phyloP scores from a whole-genome alignment of 1,140 invertebrate species.

The Zaprionus kolodkinae region DNA sequence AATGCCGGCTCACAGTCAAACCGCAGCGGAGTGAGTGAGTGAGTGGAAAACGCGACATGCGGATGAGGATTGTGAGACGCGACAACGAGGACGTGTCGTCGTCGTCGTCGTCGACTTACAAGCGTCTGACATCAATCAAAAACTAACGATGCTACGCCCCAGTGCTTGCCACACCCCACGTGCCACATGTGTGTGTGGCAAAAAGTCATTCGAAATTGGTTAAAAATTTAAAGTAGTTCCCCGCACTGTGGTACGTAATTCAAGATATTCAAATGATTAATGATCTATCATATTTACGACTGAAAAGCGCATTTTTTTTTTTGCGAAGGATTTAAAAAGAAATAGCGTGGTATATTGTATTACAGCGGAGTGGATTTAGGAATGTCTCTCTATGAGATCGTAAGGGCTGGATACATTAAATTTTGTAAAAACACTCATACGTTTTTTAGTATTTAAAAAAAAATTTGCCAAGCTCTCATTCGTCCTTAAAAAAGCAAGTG shows the following conservation, averaged over 20 bases:
- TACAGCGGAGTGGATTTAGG: too few species aligned
- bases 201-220: conserved; percentile 79
- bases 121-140: conserved; percentile 77
- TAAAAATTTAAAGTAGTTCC: conserved; percentile 79
- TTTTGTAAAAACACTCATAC: too few species aligned
- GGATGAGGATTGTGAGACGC: conserved; percentile 20
- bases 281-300: neutral
- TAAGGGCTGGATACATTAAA: too few species aligned
- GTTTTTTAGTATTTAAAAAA: too few species aligned
- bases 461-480: too few species aligned
- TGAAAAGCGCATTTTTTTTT: neutral
- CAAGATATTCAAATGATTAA: conserved; percentile 1
- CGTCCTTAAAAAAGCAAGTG: too few species aligned
- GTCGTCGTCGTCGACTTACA: conserved; percentile 67
- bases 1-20: conserved; percentile 57
- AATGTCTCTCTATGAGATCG: too few species aligned
- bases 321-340: too few species aligned
- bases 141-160: conserved; percentile 72
- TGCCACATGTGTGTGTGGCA: conserved; percentile 60
- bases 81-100: conserved; percentile 16
- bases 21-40: conserved; percentile 45
- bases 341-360: too few species aligned
- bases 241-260: neutral
- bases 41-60: neutral
- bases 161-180: conserved; percentile 12